phyloP scores from a whole-genome alignment of 2,888 invertebrate species.

The Amphipoea lucens region DNA sequence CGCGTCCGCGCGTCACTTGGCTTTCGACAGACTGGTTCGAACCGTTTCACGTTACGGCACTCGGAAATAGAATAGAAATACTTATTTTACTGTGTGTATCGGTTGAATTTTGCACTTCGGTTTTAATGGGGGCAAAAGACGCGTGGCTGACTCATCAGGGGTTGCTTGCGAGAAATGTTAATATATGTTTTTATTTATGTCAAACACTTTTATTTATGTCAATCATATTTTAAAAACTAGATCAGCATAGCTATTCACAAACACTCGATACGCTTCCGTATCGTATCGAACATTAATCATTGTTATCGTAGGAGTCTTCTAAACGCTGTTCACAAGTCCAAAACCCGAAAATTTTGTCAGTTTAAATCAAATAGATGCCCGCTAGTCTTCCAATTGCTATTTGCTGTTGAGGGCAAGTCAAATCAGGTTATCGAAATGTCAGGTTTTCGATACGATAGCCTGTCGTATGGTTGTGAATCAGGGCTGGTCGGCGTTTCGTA shows the following conservation, averaged over 20 bases:
- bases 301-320: no score
- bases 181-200: not conserved
- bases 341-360: no score
- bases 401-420: no score
- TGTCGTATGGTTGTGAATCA: no score
- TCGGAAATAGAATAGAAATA: constrained; percentile 78
- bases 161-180: constrained; percentile 49
- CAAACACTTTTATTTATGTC: not conserved
- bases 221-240: not conserved
- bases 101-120: constrained; percentile 70
- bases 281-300: no score
- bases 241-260: no score
- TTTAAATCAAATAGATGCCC: no score
- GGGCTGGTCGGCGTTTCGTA: not conserved
- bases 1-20: constrained; percentile 75
- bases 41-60: constrained; percentile 75
- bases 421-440: no score
- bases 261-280: no score
- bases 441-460: no score
- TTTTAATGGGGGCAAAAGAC: constrained; percentile 54
- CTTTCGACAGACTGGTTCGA: constrained; percentile 72
- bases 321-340: no score
- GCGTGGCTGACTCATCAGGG: constrained; percentile 60
- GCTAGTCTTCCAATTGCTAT: no score
- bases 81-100: constrained; percentile 73